These are phyloP conservation scores for Leptoteleia sp. DNA, from an alignment of 1,140 invertebrate genomes.

Conservation along the genomic window DNA sequence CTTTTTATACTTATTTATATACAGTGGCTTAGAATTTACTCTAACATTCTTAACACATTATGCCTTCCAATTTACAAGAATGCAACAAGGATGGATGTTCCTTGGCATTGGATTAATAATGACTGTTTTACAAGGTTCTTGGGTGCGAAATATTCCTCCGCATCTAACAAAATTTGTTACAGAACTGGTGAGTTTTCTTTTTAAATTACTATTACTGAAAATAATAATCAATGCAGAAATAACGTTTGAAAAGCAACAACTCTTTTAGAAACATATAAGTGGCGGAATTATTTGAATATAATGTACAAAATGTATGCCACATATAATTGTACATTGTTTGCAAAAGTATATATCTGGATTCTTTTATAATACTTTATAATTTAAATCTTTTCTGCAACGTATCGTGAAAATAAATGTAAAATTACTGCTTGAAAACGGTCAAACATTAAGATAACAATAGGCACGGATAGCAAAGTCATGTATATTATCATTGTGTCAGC, in stretches of 20 bases:
- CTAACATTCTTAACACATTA: slow-evolving; percentile 98
- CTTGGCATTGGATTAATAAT: slow-evolving; percentile 95
- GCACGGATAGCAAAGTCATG: too few relatives aligned
- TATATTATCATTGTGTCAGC: too few relatives aligned
- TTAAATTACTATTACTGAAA: too few relatives aligned
- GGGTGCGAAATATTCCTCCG: slow-evolving; percentile 90
- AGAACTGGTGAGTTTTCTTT: slow-evolving; percentile 82
- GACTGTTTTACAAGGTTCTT: slow-evolving; percentile 95
- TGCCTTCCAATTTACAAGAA: slow-evolving; percentile 93
- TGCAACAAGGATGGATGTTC: slow-evolving; percentile 99
- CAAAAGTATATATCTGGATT: too few relatives aligned
- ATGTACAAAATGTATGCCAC: too few relatives aligned
- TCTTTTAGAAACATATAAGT: too few relatives aligned
- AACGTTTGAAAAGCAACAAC: too few relatives aligned
- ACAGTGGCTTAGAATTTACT: slow-evolving; percentile 98
- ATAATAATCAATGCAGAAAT: too few relatives aligned
- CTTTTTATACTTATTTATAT: slow-evolving; percentile 97
- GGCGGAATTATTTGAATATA: too few relatives aligned
- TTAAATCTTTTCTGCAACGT: slow-evolving; percentile 1
- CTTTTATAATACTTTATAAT: too few relatives aligned
- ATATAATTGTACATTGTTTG: neutral
- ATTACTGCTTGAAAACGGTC: too few relatives aligned
- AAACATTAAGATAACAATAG: too few relatives aligned
- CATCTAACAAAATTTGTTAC: slow-evolving; percentile 88
- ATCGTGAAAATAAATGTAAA: slow-evolving; percentile 13